phyloP scores from a whole-genome alignment of 2,113 vertebrate species.

The Cygnus atratus region DNA sequence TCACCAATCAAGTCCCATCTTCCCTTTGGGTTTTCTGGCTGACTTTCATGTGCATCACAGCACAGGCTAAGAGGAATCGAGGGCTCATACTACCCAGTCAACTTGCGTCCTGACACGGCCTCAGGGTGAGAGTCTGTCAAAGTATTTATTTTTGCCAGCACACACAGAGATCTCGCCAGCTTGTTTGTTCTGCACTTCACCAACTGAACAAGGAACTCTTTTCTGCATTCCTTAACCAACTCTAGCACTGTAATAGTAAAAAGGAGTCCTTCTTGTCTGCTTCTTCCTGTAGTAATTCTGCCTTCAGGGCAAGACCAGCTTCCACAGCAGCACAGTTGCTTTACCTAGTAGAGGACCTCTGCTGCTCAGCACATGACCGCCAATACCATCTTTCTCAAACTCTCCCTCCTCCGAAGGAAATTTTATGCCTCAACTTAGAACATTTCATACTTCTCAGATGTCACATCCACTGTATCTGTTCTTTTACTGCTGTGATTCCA shows the following conservation, averaged over 20 bases:
- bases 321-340: neutral
- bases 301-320: neutral
- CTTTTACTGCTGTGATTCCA: neutral
- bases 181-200: neutral
- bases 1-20: neutral
- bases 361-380: neutral
- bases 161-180: neutral
- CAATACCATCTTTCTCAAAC: neutral
- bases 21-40: neutral
- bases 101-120: neutral
- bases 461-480: neutral
- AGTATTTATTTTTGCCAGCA: neutral
- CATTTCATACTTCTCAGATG: neutral
- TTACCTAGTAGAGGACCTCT: neutral
- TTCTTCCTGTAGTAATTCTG: neutral
- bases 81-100: neutral
- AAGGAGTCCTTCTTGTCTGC: neutral
- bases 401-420: neutral
- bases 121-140: neutral
- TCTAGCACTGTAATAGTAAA: neutral
- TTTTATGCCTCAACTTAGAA: neutral
- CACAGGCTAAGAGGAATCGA: neutral
- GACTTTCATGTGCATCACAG: neutral
- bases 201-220: neutral
- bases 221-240: conserved; percentile 46